Conservation (phyloP, 2,888 invertebrate species). For the Orthonevra nobilis region DNA sequence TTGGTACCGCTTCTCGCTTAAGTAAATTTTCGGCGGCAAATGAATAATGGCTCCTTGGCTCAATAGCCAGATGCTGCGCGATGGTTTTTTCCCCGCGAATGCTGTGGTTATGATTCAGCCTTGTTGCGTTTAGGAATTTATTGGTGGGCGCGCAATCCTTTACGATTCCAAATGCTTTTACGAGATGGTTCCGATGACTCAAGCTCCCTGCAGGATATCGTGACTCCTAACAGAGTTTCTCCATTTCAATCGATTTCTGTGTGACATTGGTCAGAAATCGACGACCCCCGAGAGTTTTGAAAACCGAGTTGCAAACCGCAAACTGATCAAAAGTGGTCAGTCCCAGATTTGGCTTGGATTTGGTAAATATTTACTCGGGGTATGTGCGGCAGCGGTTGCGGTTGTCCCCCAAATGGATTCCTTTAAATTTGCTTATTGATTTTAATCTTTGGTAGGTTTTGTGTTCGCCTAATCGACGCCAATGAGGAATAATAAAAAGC, state of each 20-base stretch:
- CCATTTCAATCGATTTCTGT: conserved; percentile 13
- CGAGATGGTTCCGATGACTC: conserved; percentile 40
- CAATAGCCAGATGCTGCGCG: too few relatives aligned
- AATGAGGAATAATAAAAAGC: background rate
- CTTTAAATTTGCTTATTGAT: conserved; percentile 62
- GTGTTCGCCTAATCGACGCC: conserved; percentile 6
- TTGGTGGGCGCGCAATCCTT: conserved; percentile 42
- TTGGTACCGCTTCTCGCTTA: conserved; percentile 43
- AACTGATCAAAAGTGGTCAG: conserved; percentile 24
- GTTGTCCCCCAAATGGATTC: conserved; percentile 51
- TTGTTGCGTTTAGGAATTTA: conserved; percentile 41
- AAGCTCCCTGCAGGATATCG: conserved; percentile 53
- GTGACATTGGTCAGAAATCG: conserved; percentile 48
- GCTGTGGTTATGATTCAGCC: conserved; percentile 62
- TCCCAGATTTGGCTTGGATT: conserved; percentile 8
- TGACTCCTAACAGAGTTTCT: background rate
- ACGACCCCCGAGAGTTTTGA: conserved; percentile 48
- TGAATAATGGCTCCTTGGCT: conserved; percentile 43
- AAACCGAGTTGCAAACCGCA: conserved; percentile 44
- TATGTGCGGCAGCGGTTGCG: conserved; percentile 27
- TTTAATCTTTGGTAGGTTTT: conserved; percentile 45
- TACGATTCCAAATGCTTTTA: conserved; percentile 21
- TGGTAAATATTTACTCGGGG: conserved; percentile 43
- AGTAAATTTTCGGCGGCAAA: conserved; percentile 49
- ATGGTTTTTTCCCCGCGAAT: too few relatives aligned